These are phyloP conservation scores for Drosophila pegasa DNA, from an alignment of 2,888 invertebrate species.

Conservation along the genomic window DNA sequence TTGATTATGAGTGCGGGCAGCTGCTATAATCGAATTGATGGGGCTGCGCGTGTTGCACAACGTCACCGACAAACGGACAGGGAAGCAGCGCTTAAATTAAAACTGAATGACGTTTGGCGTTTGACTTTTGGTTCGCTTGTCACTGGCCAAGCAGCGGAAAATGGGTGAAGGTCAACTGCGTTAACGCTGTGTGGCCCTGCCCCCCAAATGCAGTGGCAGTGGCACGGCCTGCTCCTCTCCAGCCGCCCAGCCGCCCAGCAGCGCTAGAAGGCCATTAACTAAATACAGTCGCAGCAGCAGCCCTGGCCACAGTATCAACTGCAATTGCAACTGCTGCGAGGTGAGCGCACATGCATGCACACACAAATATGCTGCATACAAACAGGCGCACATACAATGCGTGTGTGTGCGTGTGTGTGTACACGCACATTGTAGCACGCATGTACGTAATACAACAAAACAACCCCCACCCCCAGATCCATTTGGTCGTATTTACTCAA, in stretches of 20 bases:
- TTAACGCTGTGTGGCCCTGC: conserved; percentile 11
- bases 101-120: conserved; percentile 48
- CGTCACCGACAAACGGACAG: not conserved
- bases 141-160: conserved; percentile 62
- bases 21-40: conserved; percentile 22
- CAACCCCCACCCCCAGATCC: conserved; percentile 42
- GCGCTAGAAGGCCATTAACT: conserved; percentile 63
- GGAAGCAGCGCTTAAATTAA: conserved; percentile 12
- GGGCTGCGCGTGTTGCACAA: not conserved
- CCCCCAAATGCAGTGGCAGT: conserved; percentile 26
- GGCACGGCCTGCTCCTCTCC: conserved; percentile 20
- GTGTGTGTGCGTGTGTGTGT: not conserved
- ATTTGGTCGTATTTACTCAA: conserved; percentile 65
- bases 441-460: conserved; percentile 46
- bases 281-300: conserved; percentile 39
- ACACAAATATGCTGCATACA: conserved; percentile 14
- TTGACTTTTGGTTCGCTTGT: conserved; percentile 62
- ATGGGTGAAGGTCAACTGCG: conserved; percentile 79
- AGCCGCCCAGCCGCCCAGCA: not conserved
- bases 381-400: conserved; percentile 24
- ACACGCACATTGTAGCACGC: conserved; percentile 24
- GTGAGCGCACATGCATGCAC: conserved; percentile 42
- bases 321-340: conserved; percentile 35
- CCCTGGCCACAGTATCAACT: conserved; percentile 41
- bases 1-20: conserved; percentile 15